Conservation (phyloP, 1,140 invertebrate species). For the Drosophila ogumai region DNA sequence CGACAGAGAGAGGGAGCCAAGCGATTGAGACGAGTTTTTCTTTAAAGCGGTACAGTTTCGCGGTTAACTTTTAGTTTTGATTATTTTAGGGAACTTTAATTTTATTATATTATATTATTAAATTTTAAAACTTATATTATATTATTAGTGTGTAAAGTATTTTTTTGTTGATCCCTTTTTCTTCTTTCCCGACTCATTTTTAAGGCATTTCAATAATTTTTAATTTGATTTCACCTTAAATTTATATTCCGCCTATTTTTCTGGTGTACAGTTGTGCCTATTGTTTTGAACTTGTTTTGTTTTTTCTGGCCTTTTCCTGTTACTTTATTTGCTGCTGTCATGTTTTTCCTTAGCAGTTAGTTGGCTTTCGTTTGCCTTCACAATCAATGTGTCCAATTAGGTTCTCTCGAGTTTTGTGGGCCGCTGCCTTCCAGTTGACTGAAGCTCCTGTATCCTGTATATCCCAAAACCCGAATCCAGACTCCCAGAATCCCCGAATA, state of each 20-base stretch:
- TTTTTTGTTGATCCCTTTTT: too few relatives aligned
- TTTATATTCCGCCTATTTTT: not conserved
- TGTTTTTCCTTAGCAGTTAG: slow-evolving; percentile 16
- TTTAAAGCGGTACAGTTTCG: slow-evolving; percentile 25
- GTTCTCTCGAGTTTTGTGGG: slow-evolving; percentile 39
- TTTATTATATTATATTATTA: not conserved
- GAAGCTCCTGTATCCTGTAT: slow-evolving; percentile 11
- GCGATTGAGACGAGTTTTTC: slow-evolving; percentile 5
- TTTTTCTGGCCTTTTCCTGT: not conserved
- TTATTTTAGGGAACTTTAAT: not conserved
- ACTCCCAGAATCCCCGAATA: not conserved
- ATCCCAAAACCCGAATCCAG: not conserved
- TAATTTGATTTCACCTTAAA: too few relatives aligned
- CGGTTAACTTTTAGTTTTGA: slow-evolving; percentile 1
- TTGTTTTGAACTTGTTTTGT: not conserved
- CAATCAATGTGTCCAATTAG: slow-evolving; percentile 57
- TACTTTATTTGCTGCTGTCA: slow-evolving; percentile 2
- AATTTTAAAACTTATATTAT: too few relatives aligned
- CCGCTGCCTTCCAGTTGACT: slow-evolving; percentile 56
- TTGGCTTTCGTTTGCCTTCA: slow-evolving; percentile 12
- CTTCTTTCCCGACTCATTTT: too few relatives aligned
- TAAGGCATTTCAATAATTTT: too few relatives aligned
- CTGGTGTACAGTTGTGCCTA: slow-evolving; percentile 1
- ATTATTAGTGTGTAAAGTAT: too few relatives aligned
- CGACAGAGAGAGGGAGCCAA: not conserved